phyloP scores from a whole-genome alignment of 2,797 vertebrate species.

The Tarsius wallacei region DNA sequence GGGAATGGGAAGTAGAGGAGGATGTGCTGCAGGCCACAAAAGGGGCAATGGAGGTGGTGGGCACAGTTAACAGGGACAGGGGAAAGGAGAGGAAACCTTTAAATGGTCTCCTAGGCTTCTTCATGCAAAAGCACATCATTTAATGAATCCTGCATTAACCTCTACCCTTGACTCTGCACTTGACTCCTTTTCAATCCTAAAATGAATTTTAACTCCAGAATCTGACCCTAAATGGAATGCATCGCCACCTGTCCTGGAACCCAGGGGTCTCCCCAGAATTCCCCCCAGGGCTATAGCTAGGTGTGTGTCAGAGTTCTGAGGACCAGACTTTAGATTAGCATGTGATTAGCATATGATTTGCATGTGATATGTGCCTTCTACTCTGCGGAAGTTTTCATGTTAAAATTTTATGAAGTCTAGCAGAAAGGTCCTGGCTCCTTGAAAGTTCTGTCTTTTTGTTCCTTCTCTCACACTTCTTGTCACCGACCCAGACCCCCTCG shows the following conservation, averaged over 20 bases:
- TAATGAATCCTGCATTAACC: neutral
- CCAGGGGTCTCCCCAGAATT: conserved; percentile 68
- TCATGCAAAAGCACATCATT: neutral
- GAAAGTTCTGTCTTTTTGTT: conserved; percentile 78
- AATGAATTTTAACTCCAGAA: conserved; percentile 20
- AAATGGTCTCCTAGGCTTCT: neutral
- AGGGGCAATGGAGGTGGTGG: neutral
- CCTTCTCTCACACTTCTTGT: conserved; percentile 52
- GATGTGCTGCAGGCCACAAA: neutral
- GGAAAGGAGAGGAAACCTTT: neutral
- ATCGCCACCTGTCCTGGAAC: conserved; percentile 12
- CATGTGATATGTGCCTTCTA: conserved; percentile 76
- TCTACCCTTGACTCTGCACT: conserved; percentile 15
- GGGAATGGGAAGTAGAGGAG: conserved; percentile 3
- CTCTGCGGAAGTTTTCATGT: conserved; percentile 83
- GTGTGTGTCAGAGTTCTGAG: conserved; percentile 71
- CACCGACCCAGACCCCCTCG: conserved; percentile 51
- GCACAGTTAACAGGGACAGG: neutral
- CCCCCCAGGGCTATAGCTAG: conserved; percentile 46
- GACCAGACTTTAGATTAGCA: conserved; percentile 75
- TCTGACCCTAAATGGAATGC: conserved; percentile 28
- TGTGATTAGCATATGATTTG: conserved; percentile 87
- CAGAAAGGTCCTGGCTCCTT: conserved; percentile 80
- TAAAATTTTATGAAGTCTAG: conserved; percentile 88
- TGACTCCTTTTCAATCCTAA: conserved; percentile 36